These are phyloP conservation scores for Osmerus eperlanus DNA, from an alignment of 2,113 vertebrate genomes.

Conservation along the genomic window DNA sequence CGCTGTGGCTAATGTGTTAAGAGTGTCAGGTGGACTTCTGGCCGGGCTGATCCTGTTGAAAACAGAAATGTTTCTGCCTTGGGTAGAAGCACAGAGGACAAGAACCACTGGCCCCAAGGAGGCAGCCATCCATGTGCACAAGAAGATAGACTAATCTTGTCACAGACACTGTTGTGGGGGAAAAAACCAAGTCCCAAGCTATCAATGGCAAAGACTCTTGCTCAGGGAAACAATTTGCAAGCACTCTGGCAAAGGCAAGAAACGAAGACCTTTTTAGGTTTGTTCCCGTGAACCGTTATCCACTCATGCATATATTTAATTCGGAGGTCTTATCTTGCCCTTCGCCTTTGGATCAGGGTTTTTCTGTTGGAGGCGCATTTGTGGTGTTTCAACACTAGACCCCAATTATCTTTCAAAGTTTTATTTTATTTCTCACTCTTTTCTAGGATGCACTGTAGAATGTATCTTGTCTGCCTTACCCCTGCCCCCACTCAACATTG, in stretches of 20 bases:
- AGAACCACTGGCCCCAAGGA: constrained; percentile 50
- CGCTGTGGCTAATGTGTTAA: constrained; percentile 33
- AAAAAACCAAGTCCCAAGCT: constrained; percentile 29
- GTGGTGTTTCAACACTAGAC: constrained; percentile 9
- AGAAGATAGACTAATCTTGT: constrained; percentile 68
- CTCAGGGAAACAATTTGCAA: constrained; percentile 51
- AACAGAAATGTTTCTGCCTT: constrained; percentile 36
- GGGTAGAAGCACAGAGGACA: constrained; percentile 22
- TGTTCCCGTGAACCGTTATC: neutral
- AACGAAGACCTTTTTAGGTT: constrained; percentile 11
- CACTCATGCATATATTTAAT: constrained; percentile 31
- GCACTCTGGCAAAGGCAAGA: constrained; percentile 27
- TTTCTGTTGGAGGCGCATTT: constrained; percentile 18
- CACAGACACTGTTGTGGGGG: constrained; percentile 39
- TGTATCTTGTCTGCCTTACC: constrained; percentile 25
- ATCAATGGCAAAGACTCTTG: constrained; percentile 43
- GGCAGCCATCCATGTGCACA: constrained; percentile 66
- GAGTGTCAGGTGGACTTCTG: constrained; percentile 61
- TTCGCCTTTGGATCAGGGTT: constrained; percentile 21
- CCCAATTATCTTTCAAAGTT: constrained; percentile 10
- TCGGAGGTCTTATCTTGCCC: constrained; percentile 17
- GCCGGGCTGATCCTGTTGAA: constrained; percentile 62
- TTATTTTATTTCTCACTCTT: constrained; percentile 20
- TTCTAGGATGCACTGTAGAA: constrained; percentile 20
- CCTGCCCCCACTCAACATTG: neutral